Percentiles rank a stretch among this genome's conserved stretches.
Conservation (phyloP, 2,888 invertebrate species). For the Oscheius sp. region DNA sequence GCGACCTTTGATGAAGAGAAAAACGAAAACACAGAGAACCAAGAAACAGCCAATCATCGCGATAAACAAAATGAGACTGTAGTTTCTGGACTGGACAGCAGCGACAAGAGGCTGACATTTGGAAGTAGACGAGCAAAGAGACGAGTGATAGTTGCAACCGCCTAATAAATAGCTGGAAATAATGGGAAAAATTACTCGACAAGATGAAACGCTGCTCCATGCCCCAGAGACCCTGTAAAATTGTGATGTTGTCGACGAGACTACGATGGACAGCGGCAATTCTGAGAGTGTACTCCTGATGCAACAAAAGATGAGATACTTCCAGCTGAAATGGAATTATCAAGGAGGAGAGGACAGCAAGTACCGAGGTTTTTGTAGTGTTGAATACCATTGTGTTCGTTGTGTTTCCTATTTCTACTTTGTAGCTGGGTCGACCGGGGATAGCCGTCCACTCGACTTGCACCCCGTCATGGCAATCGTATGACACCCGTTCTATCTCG, state of each 20-base stretch:
- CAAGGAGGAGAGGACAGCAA: too few species aligned
- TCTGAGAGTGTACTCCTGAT: constrained; percentile 55
- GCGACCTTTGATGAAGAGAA: constrained; percentile 55
- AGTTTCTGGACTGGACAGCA: constrained; percentile 29
- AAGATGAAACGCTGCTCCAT: constrained; percentile 47
- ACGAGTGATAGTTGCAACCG: constrained; percentile 64
- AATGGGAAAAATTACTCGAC: constrained; percentile 16
- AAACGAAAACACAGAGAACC: constrained; percentile 52
- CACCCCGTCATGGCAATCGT: constrained; percentile 46
- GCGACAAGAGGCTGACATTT: constrained; percentile 54
- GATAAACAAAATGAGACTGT: constrained; percentile 47
- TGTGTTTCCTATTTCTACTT: constrained; percentile 23
- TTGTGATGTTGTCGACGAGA: constrained; percentile 47
- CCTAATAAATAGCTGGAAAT: constrained; percentile 47
- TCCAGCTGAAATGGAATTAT: constrained; percentile 44
- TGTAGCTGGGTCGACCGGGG: constrained; percentile 16
- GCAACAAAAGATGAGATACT: constrained; percentile 46
- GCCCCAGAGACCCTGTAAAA: constrained; percentile 46
- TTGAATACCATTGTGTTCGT: constrained; percentile 24
- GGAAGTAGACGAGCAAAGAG: constrained; percentile 60
- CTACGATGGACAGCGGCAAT: constrained; percentile 48
- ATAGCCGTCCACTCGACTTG: constrained; percentile 12
- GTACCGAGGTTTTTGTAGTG: constrained; percentile 22
- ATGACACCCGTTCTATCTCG: constrained; percentile 44
- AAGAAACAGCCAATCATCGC: constrained; percentile 56